These are phyloP conservation scores for Dyspetes luteomarginatus DNA, from an alignment of 2,888 invertebrate genomes.

Conservation along the genomic window DNA sequence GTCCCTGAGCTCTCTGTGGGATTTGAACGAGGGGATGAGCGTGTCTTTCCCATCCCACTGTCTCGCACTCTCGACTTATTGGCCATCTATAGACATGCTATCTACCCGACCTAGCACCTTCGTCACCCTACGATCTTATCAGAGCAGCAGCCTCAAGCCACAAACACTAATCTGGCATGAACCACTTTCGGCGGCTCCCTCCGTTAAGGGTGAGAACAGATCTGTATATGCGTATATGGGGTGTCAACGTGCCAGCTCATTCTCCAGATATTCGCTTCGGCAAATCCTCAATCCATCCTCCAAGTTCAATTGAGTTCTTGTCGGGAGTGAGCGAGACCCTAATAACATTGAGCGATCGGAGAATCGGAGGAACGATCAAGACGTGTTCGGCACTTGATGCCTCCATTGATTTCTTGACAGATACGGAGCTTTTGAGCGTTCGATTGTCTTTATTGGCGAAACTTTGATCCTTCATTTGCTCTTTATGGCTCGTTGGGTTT, in stretches of 20 bases:
- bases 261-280: conserved; percentile 24
- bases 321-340: background rate
- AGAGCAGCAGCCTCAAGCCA: conserved; percentile 74
- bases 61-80: conserved; percentile 48
- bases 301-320: conserved; percentile 28
- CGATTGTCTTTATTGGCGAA: background rate
- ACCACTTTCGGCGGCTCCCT: conserved; percentile 73
- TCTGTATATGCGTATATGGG: background rate
- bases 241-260: no score
- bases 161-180: conserved; percentile 78
- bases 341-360: conserved; percentile 2
- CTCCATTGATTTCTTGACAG: conserved; percentile 15
- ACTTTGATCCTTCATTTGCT: background rate
- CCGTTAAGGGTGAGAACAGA: background rate
- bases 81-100: conserved; percentile 37
- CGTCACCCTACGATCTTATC: conserved; percentile 78
- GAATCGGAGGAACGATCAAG: conserved; percentile 29
- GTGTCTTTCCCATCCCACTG: conserved; percentile 48
- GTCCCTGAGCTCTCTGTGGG: background rate
- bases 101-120: conserved; percentile 31
- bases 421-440: background rate
- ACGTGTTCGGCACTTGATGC: conserved; percentile 40
- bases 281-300: conserved; percentile 40
- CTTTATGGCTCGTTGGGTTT: background rate
- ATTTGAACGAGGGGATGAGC: conserved; percentile 52